Percentiles rank a stretch among this genome's conserved stretches.
Evolutionary conservation across 2,113 vertebrate species (phyloP).

Genomic region (Dasyornis broadbenti): DNA sequence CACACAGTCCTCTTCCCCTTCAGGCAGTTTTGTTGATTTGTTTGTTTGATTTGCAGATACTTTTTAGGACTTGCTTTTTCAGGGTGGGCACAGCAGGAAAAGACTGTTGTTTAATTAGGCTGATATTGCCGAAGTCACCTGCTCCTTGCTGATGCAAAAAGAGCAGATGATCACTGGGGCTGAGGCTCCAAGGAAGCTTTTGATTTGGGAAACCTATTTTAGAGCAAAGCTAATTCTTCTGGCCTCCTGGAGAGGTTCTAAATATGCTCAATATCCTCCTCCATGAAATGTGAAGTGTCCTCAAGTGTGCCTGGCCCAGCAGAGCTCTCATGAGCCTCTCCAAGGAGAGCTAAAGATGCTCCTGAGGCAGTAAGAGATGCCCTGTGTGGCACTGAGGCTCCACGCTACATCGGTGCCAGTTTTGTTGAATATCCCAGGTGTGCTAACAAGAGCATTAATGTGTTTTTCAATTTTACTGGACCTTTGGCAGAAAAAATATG

Average conservation of each 20-base stretch:
- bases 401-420: too few relatives aligned
- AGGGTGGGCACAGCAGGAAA: background rate
- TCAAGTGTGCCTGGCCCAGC: background rate
- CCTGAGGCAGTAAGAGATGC: background rate
- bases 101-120: background rate
- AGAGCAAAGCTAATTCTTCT: background rate
- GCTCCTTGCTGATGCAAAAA: background rate
- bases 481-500: background rate
- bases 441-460: background rate
- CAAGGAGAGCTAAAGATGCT: background rate
- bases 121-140: background rate
- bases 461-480: background rate
- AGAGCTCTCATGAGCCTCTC: background rate
- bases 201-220: background rate
- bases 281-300: background rate
- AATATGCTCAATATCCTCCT: background rate
- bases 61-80: background rate
- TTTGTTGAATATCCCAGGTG: background rate
- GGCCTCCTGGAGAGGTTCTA: background rate
- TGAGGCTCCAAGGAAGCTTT: background rate
- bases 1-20: background rate
- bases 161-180: background rate
- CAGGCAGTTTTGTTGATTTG: background rate
- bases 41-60: background rate
- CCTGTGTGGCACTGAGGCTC: background rate